Evolutionary conservation across 1,140 invertebrate species (phyloP), one percentile per base, ranked within the genome.

Genomic region (Theocolax elegans): DNA sequence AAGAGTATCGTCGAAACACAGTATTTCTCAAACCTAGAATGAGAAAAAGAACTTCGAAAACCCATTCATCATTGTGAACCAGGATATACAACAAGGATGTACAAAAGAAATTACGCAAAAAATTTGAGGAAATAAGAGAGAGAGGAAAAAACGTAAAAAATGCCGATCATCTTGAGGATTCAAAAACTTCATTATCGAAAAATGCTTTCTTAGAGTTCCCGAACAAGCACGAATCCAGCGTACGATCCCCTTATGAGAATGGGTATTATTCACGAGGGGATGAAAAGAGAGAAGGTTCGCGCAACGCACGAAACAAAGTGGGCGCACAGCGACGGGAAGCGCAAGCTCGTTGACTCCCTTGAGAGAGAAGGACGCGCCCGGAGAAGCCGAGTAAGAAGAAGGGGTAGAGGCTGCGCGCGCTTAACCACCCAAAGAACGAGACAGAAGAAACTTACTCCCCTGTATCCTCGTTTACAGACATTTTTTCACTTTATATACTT

Each of bases 181-280:
- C 7, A 48, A 67, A 42, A 53, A 67, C 64, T 67, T 67, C 40
- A 67, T 67, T 67, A 58, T 58, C 64, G 40, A 66, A 44, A 54
- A 66, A 54, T 51, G 13, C 48, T 44, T 31, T 62, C 42, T n/a
- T 27, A 40, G n/a, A n/a, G n/a, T n/a, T n/a, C n/a, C n/a, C n/a
- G n/a, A n/a, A n/a, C n/a, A n/a, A n/a, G n/a, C n/a, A n/a, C n/a
- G n/a, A n/a, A n/a, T n/a, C n/a, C n/a, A n/a, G n/a, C n/a, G n/a
- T n/a, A n/a, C n/a, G n/a, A n/a, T n/a, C n/a, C n/a, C n/a, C 31
- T 35, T 35, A 4, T 35, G 31, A 46, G n/a, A 46, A 46, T 15
- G 42, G 15, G n/a, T 46, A 15, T 46, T n/a, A 46, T n/a, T 4
- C 42, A 35, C 31, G 10, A 35, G 31, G 31, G 31, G 31, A 35